A percentile compares a stretch with the other conserved stretches of the same genome.
Conservation (phyloP, 2,888 invertebrate species). For the Poecilus cupreus region DNA sequence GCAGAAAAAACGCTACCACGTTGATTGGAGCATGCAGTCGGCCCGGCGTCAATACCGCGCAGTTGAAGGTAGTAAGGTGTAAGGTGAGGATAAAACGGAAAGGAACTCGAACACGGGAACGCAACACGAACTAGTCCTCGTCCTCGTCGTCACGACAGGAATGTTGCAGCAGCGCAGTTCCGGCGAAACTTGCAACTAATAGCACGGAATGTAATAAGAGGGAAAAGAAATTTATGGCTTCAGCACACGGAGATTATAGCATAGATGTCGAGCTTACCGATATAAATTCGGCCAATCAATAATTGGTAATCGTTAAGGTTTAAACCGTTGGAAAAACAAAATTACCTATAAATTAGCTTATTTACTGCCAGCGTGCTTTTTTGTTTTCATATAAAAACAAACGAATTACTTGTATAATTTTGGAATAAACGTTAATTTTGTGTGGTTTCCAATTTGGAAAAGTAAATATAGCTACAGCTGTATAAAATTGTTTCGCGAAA, state of each 20-base stretch:
- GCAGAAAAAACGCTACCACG: background rate
- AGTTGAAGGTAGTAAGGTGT: background rate
- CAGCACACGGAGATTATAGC: conserved; percentile 17
- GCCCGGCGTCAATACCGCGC: background rate
- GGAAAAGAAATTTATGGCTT: conserved; percentile 24
- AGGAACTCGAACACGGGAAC: conserved; percentile 1
- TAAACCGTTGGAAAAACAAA: conserved; percentile 29
- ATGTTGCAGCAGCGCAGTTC: background rate
- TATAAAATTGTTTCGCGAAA: too few species aligned
- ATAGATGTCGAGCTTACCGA: conserved; percentile 13
- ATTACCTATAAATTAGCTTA: conserved; percentile 32
- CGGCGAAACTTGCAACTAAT: conserved; percentile 28
- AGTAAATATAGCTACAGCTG: too few species aligned
- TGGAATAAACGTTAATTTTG: too few species aligned
- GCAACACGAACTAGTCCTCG: background rate
- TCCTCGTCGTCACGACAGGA: background rate
- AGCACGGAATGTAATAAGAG: conserved; percentile 32
- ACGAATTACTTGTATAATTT: background rate
- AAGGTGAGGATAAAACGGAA: conserved; percentile 31
- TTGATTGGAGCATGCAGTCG: background rate
- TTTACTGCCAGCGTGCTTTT: conserved; percentile 3
- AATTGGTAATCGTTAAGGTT: conserved; percentile 24
- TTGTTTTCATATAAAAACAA: conserved; percentile 4
- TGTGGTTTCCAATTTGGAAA: too few species aligned
- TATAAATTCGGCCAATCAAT: conserved; percentile 19